Percentiles rank a stretch among this genome's conserved stretches.
phyloP scores from a whole-genome alignment of 1,140 invertebrate genomes.

The Apolygus lucorum region DNA sequence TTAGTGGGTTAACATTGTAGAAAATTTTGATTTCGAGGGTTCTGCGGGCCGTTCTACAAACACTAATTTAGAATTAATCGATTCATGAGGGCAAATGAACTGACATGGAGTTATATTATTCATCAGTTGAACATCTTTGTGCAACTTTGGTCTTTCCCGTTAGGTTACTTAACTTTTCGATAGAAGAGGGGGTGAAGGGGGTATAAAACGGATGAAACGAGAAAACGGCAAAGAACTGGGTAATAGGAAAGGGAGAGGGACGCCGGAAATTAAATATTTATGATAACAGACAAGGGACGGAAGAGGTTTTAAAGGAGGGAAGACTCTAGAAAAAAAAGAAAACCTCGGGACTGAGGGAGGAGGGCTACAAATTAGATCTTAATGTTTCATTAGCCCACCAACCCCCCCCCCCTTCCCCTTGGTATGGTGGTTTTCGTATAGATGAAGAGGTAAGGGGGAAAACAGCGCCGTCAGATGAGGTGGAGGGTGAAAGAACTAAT shows the following conservation, averaged over 20 bases:
- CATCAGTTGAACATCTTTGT: too few relatives aligned
- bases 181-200: neutral
- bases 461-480: neutral
- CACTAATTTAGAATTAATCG: too few relatives aligned
- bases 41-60: too few relatives aligned
- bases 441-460: neutral
- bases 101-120: too few relatives aligned
- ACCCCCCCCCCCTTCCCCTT: too few relatives aligned
- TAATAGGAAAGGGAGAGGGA: neutral
- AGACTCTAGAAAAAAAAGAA: neutral
- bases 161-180: too few relatives aligned
- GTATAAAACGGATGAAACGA: neutral
- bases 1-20: too few relatives aligned
- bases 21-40: too few relatives aligned
- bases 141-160: too few relatives aligned
- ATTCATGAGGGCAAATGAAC: too few relatives aligned
- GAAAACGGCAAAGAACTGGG: too few relatives aligned
- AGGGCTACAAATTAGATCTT: slow-evolving; percentile 9
- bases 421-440: too few relatives aligned
- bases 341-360: neutral
- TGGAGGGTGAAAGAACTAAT: neutral
- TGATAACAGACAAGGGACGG: neutral
- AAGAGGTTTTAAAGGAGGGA: neutral
- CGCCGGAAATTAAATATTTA: slow-evolving; percentile 5
- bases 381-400: slow-evolving; percentile 14